Evolutionary conservation across 1,140 invertebrate genomes (phyloP).

Genomic region (Diploscapter pachys): DNA sequence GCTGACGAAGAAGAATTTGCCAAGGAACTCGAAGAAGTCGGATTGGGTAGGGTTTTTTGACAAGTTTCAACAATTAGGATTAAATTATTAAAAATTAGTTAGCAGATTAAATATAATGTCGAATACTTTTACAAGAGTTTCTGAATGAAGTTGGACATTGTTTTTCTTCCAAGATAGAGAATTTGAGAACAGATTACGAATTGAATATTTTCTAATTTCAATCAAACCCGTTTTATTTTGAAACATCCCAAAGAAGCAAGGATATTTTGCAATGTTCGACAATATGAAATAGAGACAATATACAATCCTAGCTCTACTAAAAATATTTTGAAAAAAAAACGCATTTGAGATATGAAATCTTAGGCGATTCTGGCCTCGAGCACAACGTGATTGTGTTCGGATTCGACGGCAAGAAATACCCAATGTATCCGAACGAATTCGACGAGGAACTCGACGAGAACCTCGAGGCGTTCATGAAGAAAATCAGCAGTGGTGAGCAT

Average conservation of each 20-base stretch:
- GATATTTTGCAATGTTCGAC: not conserved
- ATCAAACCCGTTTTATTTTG: not conserved
- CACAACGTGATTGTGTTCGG: slow-evolving; percentile 64
- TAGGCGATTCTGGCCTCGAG: slow-evolving; percentile 63
- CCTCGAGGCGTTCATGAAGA: slow-evolving; percentile 60
- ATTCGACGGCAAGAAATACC: slow-evolving; percentile 61
- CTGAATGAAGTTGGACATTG: not conserved
- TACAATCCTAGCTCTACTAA: not conserved
- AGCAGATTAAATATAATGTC: not conserved
- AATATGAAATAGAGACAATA: not conserved
- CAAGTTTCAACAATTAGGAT: too few relatives aligned
- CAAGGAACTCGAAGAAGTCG: slow-evolving; percentile 63
- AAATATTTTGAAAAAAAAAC: not conserved
- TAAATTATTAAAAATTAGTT: too few relatives aligned
- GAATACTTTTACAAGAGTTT: not conserved
- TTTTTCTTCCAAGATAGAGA: not conserved
- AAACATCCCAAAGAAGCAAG: not conserved
- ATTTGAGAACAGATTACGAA: not conserved
- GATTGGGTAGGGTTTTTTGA: slow-evolving; percentile 58
- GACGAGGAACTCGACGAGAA: slow-evolving; percentile 62
- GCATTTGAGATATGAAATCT: not conserved
- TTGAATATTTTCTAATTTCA: not conserved
- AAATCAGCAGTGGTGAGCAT: slow-evolving; percentile 51
- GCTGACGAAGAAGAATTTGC: slow-evolving; percentile 66
- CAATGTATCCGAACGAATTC: slow-evolving; percentile 67